These are phyloP conservation scores for Acleris holmiana DNA, from an alignment of 2,888 invertebrate species.

Conservation along the genomic window DNA sequence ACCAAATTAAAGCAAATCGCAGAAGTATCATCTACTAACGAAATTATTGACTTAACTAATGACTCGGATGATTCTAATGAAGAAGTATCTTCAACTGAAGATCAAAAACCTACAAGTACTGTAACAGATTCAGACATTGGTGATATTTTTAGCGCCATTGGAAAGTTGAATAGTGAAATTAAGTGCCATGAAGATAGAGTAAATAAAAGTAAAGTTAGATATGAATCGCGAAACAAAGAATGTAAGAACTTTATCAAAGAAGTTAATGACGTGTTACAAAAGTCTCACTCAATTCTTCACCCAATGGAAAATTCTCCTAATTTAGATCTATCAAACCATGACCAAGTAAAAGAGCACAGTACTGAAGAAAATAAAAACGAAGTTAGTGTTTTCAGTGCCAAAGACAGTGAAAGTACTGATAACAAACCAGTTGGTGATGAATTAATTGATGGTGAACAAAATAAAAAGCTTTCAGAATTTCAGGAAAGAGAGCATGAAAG, in stretches of 20 bases:
- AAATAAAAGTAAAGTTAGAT: slow-evolving; percentile 64
- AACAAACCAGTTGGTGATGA: slow-evolving; percentile 55
- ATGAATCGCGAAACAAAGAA: slow-evolving; percentile 66
- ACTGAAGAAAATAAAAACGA: slow-evolving; percentile 32
- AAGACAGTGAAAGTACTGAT: slow-evolving; percentile 7
- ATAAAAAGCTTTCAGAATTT: slow-evolving; percentile 52
- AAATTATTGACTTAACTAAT: slow-evolving; percentile 37
- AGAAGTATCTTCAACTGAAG: slow-evolving; percentile 18
- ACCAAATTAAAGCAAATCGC: slow-evolving; percentile 43
- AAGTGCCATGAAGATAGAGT: slow-evolving; percentile 68
- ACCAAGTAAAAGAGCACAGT: slow-evolving; percentile 30
- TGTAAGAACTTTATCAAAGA: slow-evolving; percentile 73
- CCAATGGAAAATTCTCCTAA: slow-evolving; percentile 45
- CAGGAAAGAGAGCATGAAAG: slow-evolving; percentile 59
- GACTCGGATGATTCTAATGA: slow-evolving; percentile 37
- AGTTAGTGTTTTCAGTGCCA: slow-evolving; percentile 16
- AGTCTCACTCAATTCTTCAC: slow-evolving; percentile 69
- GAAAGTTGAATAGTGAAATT: slow-evolving; percentile 66
- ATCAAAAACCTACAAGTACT: slow-evolving; percentile 36
- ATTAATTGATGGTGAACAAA: slow-evolving; percentile 58
- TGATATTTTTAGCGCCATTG: slow-evolving; percentile 69
- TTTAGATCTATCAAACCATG: slow-evolving; percentile 31
- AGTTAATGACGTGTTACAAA: slow-evolving; percentile 68
- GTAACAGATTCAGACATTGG: slow-evolving; percentile 66
- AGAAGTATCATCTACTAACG: neutral